phyloP scores from a whole-genome alignment of 2,113 vertebrate species.

The Rhipidura dahli region DNA sequence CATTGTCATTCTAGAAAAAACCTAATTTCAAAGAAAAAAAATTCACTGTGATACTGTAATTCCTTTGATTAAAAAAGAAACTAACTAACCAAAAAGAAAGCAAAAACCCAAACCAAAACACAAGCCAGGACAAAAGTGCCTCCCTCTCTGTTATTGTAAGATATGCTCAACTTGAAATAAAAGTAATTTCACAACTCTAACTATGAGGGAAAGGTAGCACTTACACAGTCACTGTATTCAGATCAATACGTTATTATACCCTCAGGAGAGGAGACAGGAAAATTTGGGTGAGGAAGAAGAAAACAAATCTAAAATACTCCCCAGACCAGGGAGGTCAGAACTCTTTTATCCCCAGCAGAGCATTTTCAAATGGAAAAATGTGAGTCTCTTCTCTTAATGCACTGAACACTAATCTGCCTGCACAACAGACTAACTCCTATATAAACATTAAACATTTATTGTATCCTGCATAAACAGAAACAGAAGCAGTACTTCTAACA shows the following conservation, averaged over 20 bases:
- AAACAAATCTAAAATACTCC: not conserved
- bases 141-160: not conserved
- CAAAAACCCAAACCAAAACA: not conserved
- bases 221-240: not conserved
- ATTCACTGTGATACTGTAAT: not conserved
- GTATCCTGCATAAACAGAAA: not conserved
- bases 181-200: not conserved
- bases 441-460: conserved; percentile 21
- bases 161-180: conserved; percentile 34
- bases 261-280: not conserved
- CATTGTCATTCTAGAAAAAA: not conserved
- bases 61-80: not conserved
- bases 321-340: not conserved
- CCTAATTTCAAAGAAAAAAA: conserved; percentile 14
- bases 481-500: not conserved
- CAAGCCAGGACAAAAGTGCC: not conserved
- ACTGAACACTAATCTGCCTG: not conserved
- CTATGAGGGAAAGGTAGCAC: not conserved
- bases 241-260: not conserved
- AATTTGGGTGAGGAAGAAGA: not conserved
- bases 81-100: not conserved
- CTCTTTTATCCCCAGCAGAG: not conserved
- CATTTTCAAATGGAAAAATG: conserved; percentile 5
- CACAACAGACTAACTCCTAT: not conserved
- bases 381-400: not conserved